Conservation (phyloP, 1,140 invertebrate species). For the Mesaphorura yosii region DNA sequence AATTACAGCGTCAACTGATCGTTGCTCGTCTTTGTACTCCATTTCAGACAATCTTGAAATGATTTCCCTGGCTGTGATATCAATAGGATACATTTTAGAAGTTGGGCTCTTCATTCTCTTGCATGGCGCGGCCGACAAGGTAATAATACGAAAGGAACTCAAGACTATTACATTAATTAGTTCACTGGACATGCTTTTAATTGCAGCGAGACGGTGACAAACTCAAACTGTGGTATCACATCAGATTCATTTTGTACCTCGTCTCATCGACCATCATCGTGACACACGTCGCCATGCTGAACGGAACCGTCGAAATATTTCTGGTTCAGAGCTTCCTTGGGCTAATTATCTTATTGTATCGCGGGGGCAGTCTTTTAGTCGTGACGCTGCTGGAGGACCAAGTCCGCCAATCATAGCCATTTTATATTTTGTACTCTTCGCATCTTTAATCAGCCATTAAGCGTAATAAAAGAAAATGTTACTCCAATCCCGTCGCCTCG, state of each 20-base stretch:
- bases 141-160: not conserved
- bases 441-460: too few species aligned
- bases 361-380: conserved; percentile 1
- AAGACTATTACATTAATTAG: not conserved
- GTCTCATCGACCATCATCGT: not conserved
- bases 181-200: not conserved
- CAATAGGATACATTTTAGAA: conserved; percentile 4
- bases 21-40: too few species aligned
- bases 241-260: not conserved
- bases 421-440: too few species aligned
- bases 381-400: conserved; percentile 5
- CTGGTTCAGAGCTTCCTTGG: not conserved
- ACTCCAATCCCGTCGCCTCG: too few species aligned
- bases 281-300: not conserved
- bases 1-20: too few species aligned
- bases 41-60: too few species aligned
- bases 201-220: conserved; percentile 1
- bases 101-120: not conserved
- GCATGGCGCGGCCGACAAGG: not conserved
- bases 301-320: not conserved
- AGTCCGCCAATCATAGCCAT: too few species aligned
- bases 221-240: not conserved
- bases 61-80: too few species aligned
- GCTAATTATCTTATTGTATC: not conserved
- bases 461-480: too few species aligned